Evolutionary conservation across 2,797 vertebrate genomes (phyloP), one percentile per base, ranked within the genome.

Genomic region (Sitta carolinensis): DNA sequence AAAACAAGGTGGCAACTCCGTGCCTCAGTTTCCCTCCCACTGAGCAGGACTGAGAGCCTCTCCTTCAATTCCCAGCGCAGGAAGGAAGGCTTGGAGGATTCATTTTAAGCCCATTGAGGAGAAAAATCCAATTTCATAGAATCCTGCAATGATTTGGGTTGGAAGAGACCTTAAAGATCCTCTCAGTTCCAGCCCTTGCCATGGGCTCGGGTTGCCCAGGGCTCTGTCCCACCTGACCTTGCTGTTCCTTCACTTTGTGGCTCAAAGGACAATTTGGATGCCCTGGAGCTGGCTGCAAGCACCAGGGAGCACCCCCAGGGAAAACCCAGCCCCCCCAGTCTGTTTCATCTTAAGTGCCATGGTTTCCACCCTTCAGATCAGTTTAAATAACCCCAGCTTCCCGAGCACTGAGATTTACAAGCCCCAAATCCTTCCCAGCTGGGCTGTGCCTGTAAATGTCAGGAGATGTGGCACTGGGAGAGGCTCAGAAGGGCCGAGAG

Each of bases 261-360:
- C 7, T 45, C 48, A 10, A n/a, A 34, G 1, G 43, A 23, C n/a
- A 63, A 22, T n/a, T 12, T 16, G 20, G 42, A 45, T 84, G 74
- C n/a, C 50, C 58, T 34, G 70, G 32, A 47, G 36, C 45, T 29
- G 62, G 40, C 75, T 87, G 32, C 32, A 55, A 58, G 25, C 25
- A 62, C 36, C n/a, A 17, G 0, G 0, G 51, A 75, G 25, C 27
- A 63, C 4, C 64, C 34, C 45, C 0, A 2, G 25, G 43, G 36
- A n/a, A 11, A 93, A 76, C 25, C 7, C 32, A 64, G 45, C 27
- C 34, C 18, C 22, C 5, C 4, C 34, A 12, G 2, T 5, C 32
- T n/a, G 26, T 9, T 90, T 48, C 70, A 29, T 26, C 40, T 22
- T 1, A 32, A 30, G 13, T 2, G 20, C 4, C 1, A 4, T 0